Base-by-base conservation (phyloP, 2,113 vertebrate genomes). In the Capreolus pygargus region DNA sequence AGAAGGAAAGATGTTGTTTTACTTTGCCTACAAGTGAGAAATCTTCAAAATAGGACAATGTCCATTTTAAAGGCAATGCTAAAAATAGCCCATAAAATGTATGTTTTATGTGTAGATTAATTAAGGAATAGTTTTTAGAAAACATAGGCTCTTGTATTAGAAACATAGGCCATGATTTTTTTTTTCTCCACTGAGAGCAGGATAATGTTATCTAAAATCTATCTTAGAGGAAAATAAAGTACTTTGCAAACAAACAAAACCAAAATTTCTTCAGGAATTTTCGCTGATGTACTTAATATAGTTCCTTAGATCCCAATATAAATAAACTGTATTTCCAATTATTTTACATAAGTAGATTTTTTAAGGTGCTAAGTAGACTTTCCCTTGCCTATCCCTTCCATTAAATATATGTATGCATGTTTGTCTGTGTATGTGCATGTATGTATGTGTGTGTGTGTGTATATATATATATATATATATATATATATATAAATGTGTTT, bases 101-200 rank as follows among this genome's bases (percentile, higher is more conserved):
- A 27, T 28, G 15, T 85, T 83, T 92, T 81, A 84, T 45, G 79
- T 60, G 33, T 50, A 88, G 39, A 92, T 81, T 47, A 70, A 39
- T 36, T 81, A 96, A 97, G 6, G 64, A 58, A 82, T 91, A 7
- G 17, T 45, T 87, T 91, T 78, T 94, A 67, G 86, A 93, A 89
- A 52, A n/a, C 21, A 79, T 45, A 50, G 16, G 1, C 16, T 92
- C 1, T 86, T n/a, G 0, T 88, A 27, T 94, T 96, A 57, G 12
- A 96, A 92, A 86, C 57, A 82, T 54, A 98, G 84, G 30, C 16
- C 27, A 30, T n/a, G 82, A n/a, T 19, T 39, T 7, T 55, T 54
- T 54, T 74, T 95, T 91, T 94, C 78, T 91, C 9, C 15, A 91
- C 0, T 52, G 39, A 74, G 7, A 91, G 36, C 27, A 25, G 36